Conservation (phyloP, 2,888 invertebrate species). For the Stictocephala bisonia region DNA sequence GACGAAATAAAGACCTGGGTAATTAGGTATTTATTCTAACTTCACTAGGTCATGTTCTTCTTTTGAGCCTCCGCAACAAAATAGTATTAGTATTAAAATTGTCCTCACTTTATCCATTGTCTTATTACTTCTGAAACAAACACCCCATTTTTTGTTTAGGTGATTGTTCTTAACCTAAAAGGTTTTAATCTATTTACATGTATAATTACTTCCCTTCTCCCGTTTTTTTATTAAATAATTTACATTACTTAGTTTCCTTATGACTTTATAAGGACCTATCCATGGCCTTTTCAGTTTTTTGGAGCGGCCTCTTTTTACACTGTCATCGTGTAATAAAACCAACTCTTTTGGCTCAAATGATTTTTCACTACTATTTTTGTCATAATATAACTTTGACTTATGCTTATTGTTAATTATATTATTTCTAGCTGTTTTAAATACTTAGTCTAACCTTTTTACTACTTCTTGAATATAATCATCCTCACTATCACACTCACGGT, state of each 20-base stretch:
- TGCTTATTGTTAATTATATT: neutral
- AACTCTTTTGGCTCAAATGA: slow-evolving; percentile 5
- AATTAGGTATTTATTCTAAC: neutral
- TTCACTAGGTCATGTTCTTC: too few species aligned
- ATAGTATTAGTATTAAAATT: too few species aligned
- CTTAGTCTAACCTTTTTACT: neutral
- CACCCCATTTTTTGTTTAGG: too few species aligned
- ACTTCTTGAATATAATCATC: slow-evolving; percentile 13
- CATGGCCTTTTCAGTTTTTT: slow-evolving; percentile 28
- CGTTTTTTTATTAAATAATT: slow-evolving; percentile 24
- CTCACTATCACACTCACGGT: slow-evolving; percentile 10
- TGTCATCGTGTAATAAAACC: slow-evolving; percentile 21
- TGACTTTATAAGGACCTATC: slow-evolving; percentile 23
- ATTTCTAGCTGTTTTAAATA: neutral
- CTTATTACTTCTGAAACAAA: too few species aligned
- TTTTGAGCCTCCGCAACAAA: too few species aligned
- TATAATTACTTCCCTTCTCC: neutral
- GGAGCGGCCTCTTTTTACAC: slow-evolving; percentile 24
- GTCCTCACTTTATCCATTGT: too few species aligned
- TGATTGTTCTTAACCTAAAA: neutral
- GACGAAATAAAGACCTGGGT: slow-evolving; percentile 8
- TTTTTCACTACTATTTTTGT: neutral
- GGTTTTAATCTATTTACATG: slow-evolving; percentile 27
- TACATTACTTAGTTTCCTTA: neutral
- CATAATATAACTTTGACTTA: slow-evolving; percentile 17